A percentile compares a stretch with the other conserved stretches of the same genome.
phyloP scores from a whole-genome alignment of 2,113 vertebrate species.

The Pseudorhombus dupliciocellatus region DNA sequence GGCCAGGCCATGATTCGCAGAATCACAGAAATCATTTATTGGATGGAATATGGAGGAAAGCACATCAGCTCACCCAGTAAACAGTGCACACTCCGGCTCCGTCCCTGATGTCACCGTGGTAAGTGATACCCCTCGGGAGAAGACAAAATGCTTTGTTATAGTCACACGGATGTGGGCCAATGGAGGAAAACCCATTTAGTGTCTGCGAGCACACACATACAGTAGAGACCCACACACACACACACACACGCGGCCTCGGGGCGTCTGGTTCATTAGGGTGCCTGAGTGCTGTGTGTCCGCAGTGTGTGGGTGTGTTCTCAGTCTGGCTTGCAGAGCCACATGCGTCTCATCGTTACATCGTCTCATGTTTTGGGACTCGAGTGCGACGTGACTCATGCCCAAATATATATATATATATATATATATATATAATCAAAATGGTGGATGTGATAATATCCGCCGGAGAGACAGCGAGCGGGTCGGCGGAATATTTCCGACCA shows the following conservation, averaged over 20 bases:
- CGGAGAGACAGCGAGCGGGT: neutral
- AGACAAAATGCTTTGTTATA: conserved; percentile 42
- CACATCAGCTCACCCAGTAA: conserved; percentile 47
- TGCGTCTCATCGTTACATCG: neutral
- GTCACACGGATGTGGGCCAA: conserved; percentile 47
- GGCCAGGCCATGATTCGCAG: neutral
- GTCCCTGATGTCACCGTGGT: conserved; percentile 34
- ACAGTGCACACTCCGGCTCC: conserved; percentile 19
- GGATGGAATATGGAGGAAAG: conserved; percentile 27
- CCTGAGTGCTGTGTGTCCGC: conserved; percentile 15
- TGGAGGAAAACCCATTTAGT: conserved; percentile 45
- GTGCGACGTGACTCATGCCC: neutral
- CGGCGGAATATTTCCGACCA: neutral
- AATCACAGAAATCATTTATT: conserved; percentile 17
- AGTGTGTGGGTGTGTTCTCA: conserved; percentile 26
- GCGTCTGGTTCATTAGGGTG: conserved; percentile 46
- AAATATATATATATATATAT: too few relatives aligned
- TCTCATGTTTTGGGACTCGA: neutral
- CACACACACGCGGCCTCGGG: conserved; percentile 26
- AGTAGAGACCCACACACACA: conserved; percentile 2
- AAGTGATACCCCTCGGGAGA: conserved; percentile 36
- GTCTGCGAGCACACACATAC: conserved; percentile 12
- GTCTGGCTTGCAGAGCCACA: conserved; percentile 40
- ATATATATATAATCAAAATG: neutral
- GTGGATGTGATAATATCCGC: neutral